phyloP scores from a whole-genome alignment of 2,113 vertebrate species.

The Pao palembangensis region DNA sequence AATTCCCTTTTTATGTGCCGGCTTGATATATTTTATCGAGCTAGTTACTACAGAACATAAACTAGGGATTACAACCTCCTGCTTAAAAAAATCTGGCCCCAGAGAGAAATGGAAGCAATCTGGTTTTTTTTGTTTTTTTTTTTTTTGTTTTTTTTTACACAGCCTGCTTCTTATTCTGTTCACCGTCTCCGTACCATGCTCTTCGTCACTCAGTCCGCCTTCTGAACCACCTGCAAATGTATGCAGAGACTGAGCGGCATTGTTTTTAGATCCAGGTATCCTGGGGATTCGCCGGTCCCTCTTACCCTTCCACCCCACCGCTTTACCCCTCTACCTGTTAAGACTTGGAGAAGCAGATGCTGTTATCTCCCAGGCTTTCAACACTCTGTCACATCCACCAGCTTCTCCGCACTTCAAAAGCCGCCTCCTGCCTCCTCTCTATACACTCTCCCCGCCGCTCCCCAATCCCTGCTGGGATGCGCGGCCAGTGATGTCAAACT shows the following conservation, averaged over 20 bases:
- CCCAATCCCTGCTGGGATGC: slow-evolving; percentile 52
- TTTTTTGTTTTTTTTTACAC: slow-evolving; percentile 41
- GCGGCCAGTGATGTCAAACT: slow-evolving; percentile 49
- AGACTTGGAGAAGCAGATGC: slow-evolving; percentile 52
- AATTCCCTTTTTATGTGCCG: slow-evolving; percentile 65
- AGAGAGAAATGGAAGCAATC: slow-evolving; percentile 63
- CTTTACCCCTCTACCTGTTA: slow-evolving; percentile 56
- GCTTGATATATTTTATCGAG: slow-evolving; percentile 69
- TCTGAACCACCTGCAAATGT: slow-evolving; percentile 28
- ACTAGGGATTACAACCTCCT: slow-evolving; percentile 66
- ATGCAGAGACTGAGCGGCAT: slow-evolving; percentile 41
- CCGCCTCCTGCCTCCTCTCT: slow-evolving; percentile 46
- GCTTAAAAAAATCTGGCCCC: slow-evolving; percentile 60
- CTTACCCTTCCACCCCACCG: slow-evolving; percentile 16
- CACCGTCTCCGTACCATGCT: slow-evolving; percentile 22
- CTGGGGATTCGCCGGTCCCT: slow-evolving; percentile 44
- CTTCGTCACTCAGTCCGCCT: slow-evolving; percentile 43
- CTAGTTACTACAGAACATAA: slow-evolving; percentile 68
- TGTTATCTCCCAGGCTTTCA: slow-evolving; percentile 67
- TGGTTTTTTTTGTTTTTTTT: slow-evolving; percentile 35
- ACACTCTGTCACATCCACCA: slow-evolving; percentile 67
- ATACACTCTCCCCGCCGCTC: slow-evolving; percentile 43
- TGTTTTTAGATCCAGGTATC: slow-evolving; percentile 60
- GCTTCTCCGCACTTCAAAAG: slow-evolving; percentile 58
- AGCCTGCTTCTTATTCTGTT: slow-evolving; percentile 50